Percentiles rank a stretch among this genome's conserved stretches.
These are phyloP conservation scores for Aporophyla nigra DNA, from an alignment of 2,888 invertebrate species.

Conservation along the genomic window DNA sequence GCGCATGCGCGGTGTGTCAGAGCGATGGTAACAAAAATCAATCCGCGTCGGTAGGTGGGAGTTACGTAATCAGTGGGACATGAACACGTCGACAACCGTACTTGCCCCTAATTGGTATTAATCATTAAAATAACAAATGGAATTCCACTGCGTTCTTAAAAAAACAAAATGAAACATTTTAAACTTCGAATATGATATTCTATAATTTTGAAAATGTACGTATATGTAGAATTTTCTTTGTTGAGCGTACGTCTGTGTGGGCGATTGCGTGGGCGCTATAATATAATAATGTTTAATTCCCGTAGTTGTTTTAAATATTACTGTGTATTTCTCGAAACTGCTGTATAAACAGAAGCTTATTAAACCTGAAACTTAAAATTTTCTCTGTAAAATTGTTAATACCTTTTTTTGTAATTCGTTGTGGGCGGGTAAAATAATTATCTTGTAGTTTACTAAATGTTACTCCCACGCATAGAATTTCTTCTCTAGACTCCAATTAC, in stretches of 20 bases:
- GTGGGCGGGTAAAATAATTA: constrained; percentile 32
- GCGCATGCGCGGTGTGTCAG: constrained; percentile 83
- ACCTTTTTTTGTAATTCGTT: constrained; percentile 7
- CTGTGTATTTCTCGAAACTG: constrained; percentile 36
- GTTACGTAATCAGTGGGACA: constrained; percentile 87
- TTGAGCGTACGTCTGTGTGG: constrained; percentile 37
- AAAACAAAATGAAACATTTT: constrained; percentile 1
- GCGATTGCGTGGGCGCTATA: constrained; percentile 54
- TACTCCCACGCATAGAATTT: constrained; percentile 40
- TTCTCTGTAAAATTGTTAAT: constrained; percentile 23
- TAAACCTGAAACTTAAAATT: constrained; percentile 38
- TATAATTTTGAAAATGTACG: constrained; percentile 6
- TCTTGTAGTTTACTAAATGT: constrained; percentile 13
- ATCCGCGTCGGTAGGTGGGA: constrained; percentile 86
- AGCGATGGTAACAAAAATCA: constrained; percentile 87
- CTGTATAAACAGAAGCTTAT: constrained; percentile 33
- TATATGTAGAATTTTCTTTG: constrained; percentile 33
- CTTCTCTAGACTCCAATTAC: constrained; percentile 36
- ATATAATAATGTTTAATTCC: constrained; percentile 24
- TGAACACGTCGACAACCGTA: constrained; percentile 79
- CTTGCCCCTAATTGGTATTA: constrained; percentile 81
- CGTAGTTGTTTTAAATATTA: constrained; percentile 19
- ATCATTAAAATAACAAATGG: constrained; percentile 68
- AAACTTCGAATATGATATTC: constrained; percentile 8
- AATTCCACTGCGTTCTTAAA: constrained; percentile 10